Evolutionary conservation across 2,888 invertebrate species (phyloP).

Genomic region (Andrena fulva): DNA sequence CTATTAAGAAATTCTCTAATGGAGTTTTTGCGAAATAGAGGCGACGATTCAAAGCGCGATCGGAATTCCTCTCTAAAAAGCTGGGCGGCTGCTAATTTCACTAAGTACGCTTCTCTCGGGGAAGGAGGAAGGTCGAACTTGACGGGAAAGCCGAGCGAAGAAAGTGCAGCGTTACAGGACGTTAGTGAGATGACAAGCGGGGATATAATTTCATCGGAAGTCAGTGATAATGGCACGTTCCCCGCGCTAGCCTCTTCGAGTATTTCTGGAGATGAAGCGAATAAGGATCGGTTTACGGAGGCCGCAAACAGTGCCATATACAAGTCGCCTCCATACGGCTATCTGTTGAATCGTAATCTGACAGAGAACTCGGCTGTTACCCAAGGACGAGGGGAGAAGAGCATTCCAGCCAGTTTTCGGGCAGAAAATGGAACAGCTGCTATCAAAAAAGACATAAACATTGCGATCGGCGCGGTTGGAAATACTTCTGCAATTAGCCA

Average conservation of each 20-base stretch:
- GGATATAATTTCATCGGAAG: neutral
- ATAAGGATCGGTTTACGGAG: constrained; percentile 20
- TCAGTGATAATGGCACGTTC: constrained; percentile 1
- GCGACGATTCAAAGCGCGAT: neutral
- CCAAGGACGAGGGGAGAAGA: neutral
- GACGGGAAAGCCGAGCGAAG: neutral
- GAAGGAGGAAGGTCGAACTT: neutral
- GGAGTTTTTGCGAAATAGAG: constrained; percentile 29
- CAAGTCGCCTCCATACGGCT: neutral
- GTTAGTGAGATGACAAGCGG: neutral
- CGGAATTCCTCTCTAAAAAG: neutral
- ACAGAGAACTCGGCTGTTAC: neutral
- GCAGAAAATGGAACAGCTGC: neutral
- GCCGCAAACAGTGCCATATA: neutral
- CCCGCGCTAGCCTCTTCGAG: constrained; percentile 16
- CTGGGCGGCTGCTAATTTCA: neutral
- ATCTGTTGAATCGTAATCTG: neutral
- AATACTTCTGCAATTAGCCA: neutral
- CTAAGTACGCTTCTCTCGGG: neutral
- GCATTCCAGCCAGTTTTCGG: neutral
- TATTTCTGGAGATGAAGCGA: constrained; percentile 41
- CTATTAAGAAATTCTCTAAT: constrained; percentile 44
- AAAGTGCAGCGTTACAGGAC: neutral
- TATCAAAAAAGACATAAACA: neutral
- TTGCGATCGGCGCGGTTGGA: neutral